Evolutionary conservation across 2,113 vertebrate species (phyloP), one percentile per base, ranked within the genome.

Genomic region (Ceyx melanurus): DNA sequence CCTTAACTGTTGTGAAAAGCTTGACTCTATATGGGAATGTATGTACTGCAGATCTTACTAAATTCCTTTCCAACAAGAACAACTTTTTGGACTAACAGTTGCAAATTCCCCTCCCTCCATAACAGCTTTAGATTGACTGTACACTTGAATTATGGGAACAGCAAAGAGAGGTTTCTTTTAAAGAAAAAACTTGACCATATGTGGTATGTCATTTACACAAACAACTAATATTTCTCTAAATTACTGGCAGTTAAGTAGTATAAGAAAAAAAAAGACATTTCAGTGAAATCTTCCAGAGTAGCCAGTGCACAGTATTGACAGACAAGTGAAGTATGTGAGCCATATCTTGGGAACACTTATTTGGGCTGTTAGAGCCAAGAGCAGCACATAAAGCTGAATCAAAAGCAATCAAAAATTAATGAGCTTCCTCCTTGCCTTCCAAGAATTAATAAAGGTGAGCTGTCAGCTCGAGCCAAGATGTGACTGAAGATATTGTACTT

Each of bases 1-100:
- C 16, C 18, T 53, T 48, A 74, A 45, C 9, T 91, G 57, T 35
- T 78, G 3, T 3, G 67, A 95, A 57, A 94, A 78, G 57, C 65
- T 26, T 64, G 53, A 88, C 60, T 83, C 62, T 79, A 82, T 70
- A 82, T 91, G 83, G 95, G 96, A 97, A 97, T 90, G 74, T 88
- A 96, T 90, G 89, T 43, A 28, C 29, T 50, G 43, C 57, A 62
- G 74, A 96, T 64, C 86, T 92, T 73, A 71, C 48, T 96, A 71
- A 79, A 91, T 33, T 82, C 78, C 70, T 91, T 91, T 83, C 50
- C 68, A 95, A 90, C 67, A 95, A 93, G 89, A 94, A 91, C 29
- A 90, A 96, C 68, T 91, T 88, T 86, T 60, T 92, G 89, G 84
- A 84, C 90, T 85, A 94, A 91, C 13, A 91, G 70, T 77, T 86